These are phyloP conservation scores for Athalia circularis DNA, from an alignment of 2,888 invertebrate species.

Conservation along the genomic window DNA sequence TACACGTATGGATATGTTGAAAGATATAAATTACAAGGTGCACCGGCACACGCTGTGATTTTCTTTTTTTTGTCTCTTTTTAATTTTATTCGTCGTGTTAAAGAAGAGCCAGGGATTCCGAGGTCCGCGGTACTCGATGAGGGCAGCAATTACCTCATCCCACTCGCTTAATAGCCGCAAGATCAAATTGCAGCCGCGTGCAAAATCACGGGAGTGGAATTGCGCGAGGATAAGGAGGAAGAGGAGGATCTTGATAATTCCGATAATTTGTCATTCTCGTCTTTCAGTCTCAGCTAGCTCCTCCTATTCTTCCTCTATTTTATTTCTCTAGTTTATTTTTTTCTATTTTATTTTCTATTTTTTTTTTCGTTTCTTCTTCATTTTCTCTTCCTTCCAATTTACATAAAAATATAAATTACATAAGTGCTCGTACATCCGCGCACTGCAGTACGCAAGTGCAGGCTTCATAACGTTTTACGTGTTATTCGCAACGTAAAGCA, in stretches of 20 bases:
- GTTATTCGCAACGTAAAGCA: not conserved
- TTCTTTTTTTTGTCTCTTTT: too few relatives aligned
- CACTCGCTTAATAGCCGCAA: constrained; percentile 30
- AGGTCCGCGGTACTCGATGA: not conserved
- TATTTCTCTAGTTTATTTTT: not conserved
- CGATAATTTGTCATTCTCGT: constrained; percentile 40
- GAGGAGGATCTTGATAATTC: constrained; percentile 24
- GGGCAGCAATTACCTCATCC: constrained; percentile 42
- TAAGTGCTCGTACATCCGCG: constrained; percentile 24
- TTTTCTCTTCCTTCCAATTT: not conserved
- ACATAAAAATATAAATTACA: constrained; percentile 14
- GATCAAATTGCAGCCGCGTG: constrained; percentile 39
- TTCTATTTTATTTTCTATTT: not conserved
- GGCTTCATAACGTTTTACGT: constrained; percentile 19
- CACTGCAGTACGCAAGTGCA: not conserved
- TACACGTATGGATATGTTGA: not conserved
- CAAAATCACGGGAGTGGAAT: constrained; percentile 33
- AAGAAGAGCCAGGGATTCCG: not conserved
- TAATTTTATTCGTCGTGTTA: too few relatives aligned
- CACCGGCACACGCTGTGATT: too few relatives aligned
- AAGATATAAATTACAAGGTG: constrained; percentile 23
- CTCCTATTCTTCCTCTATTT: not conserved
- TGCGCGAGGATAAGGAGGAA: constrained; percentile 9
- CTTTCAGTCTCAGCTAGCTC: not conserved
- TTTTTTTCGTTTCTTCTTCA: not conserved